phyloP scores from a whole-genome alignment of 2,888 invertebrate genomes.

The Thymelicus acteon region DNA sequence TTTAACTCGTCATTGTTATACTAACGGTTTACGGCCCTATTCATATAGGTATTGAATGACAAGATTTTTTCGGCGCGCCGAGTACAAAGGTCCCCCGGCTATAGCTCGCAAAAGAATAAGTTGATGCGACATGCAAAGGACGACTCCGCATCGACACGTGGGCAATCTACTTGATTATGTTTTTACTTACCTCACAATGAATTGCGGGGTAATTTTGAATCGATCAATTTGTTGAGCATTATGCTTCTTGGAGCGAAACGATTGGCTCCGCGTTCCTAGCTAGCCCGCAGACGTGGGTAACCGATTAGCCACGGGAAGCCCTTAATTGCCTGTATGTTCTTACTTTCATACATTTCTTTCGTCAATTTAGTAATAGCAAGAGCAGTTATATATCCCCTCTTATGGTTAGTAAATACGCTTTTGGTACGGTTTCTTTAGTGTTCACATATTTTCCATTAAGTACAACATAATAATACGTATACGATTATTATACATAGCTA shows the following conservation, averaged over 20 bases:
- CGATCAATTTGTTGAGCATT: slow-evolving; percentile 50
- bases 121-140: slow-evolving; percentile 47
- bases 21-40: slow-evolving; percentile 20
- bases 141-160: slow-evolving; percentile 6
- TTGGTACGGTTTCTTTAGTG: too few species aligned
- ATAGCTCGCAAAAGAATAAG: slow-evolving; percentile 46
- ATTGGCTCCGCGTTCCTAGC: slow-evolving; percentile 32
- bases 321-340: slow-evolving; percentile 20
- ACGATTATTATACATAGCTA: too few species aligned
- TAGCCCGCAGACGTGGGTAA: slow-evolving; percentile 21
- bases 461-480: too few species aligned
- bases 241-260: slow-evolving; percentile 39
- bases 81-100: slow-evolving; percentile 47
- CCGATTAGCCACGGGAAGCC: slow-evolving; percentile 25
- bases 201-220: slow-evolving; percentile 45
- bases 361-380: not conserved
- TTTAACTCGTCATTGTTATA: slow-evolving; percentile 32
- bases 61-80: slow-evolving; percentile 41
- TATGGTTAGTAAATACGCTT: too few species aligned
- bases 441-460: too few species aligned
- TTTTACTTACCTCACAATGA: slow-evolving; percentile 49
- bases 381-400: not conserved
- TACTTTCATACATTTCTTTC: not conserved
- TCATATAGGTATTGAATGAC: slow-evolving; percentile 47
- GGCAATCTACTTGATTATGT: slow-evolving; percentile 58